Evolutionary conservation across 2,888 invertebrate species (phyloP), one percentile per base, ranked within the genome.

Genomic region (Erebia aethiops): DNA sequence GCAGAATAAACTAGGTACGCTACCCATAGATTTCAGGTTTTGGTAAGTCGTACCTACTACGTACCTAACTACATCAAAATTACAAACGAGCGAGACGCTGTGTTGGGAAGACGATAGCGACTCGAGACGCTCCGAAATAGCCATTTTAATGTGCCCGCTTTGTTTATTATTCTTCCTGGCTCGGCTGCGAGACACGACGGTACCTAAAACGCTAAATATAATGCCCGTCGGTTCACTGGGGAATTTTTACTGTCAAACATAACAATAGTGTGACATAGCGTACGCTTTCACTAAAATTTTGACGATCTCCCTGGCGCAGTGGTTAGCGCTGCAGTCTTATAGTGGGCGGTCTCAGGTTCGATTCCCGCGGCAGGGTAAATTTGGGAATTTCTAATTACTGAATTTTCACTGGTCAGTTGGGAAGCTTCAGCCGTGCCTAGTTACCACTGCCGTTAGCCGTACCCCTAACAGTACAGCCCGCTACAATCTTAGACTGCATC

Each of bases 141-240:
- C 87, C 82, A 79, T 89, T 92, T 91, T 91, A 91, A 92, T 88
- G 89, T 87, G 81, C 86, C 84, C 84, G 85, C 85, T 85, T 91
- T 92, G 91, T 91, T 92, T 92, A 89, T 90, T 84, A 87, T 85
- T 85, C 81, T 81, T 81, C 82, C 80, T 83, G 83, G 78, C 78
- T 72, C 78, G 80, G 80, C 79, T 81, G 83, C 77, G 77, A 74
- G 74, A 72, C 67, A 51, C 26, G 13, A 60, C 11, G 70, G 69
- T 73, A 35, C 35, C 35, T n/a, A n/a, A n/a, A n/a, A n/a, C n/a
- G n/a, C 35, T 35, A 73, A 73, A 69, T 69, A 73, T 73, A 73
- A 74, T 69, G 66, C 69, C 67, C 51, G 66, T 67, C 54, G 57
- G 71, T 71, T 71, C 67, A 58, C 46, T 43, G 2, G 52, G 43